A percentile compares a stretch with the other conserved stretches of the same genome.
phyloP scores from a whole-genome alignment of 2,113 vertebrate species.

The Tragelaphus imberbis region DNA sequence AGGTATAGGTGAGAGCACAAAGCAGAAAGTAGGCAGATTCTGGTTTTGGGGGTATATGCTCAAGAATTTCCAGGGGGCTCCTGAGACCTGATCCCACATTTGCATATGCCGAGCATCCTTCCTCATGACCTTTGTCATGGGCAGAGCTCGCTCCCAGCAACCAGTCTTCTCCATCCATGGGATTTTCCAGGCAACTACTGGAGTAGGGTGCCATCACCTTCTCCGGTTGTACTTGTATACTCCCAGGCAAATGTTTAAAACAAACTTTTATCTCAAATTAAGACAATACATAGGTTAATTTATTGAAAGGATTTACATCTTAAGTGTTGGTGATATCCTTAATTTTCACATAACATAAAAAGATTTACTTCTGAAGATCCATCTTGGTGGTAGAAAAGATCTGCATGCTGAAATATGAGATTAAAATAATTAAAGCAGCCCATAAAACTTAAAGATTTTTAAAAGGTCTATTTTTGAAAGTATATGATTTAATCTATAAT shows the following conservation, averaged over 20 bases:
- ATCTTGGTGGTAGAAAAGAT: conserved; percentile 48
- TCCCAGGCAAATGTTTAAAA: conserved; percentile 1
- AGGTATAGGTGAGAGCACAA: too few species aligned
- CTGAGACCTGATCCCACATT: too few species aligned
- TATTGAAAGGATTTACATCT: conserved; percentile 12
- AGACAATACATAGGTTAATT: conserved; percentile 9
- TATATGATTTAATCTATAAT: conserved; percentile 31
- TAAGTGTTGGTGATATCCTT: conserved; percentile 52
- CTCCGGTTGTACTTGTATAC: background rate
- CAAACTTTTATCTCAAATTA: background rate
- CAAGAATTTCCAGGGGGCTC: too few species aligned
- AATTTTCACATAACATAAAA: conserved; percentile 64
- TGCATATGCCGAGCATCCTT: too few species aligned
- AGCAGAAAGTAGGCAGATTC: too few species aligned
- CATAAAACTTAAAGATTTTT: conserved; percentile 45
- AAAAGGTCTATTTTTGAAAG: conserved; percentile 24
- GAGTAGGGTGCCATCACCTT: too few species aligned
- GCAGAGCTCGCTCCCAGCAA: too few species aligned
- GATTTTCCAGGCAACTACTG: too few species aligned
- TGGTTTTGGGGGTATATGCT: too few species aligned
- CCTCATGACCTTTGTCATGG: too few species aligned
- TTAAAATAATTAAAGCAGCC: conserved; percentile 59
- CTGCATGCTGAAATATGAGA: conserved; percentile 37
- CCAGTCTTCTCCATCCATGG: too few species aligned
- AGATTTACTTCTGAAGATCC: conserved; percentile 41